Percentiles rank a stretch among this genome's conserved stretches.
Conservation (phyloP, 2,113 vertebrate genomes). For the Acanthisitta chloris region DNA sequence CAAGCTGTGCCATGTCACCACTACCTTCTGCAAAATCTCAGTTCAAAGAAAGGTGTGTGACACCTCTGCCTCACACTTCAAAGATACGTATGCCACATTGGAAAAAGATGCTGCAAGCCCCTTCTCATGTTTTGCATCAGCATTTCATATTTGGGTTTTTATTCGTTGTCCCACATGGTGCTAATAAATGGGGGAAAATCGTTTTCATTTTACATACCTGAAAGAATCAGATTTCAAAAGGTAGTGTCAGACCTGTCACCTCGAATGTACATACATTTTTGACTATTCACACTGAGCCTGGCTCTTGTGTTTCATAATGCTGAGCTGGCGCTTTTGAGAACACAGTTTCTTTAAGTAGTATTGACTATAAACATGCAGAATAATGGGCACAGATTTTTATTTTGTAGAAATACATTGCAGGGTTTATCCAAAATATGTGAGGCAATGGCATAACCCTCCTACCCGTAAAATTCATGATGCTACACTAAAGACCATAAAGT, state of each 20-base stretch:
- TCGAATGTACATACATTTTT: background rate
- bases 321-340: background rate
- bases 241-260: background rate
- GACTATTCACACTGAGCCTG: conserved; percentile 2
- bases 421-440: background rate
- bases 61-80: conserved; percentile 57
- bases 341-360: background rate
- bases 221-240: conserved; percentile 34
- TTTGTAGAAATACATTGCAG: background rate
- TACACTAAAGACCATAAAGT: background rate
- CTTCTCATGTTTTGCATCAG: conserved; percentile 51
- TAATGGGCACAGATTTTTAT: background rate
- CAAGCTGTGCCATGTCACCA: conserved; percentile 63
- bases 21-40: conserved; percentile 26
- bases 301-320: background rate
- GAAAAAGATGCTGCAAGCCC: conserved; percentile 29
- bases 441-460: background rate
- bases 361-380: background rate
- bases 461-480: background rate
- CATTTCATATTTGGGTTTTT: conserved; percentile 24
- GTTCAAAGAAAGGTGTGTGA: conserved; percentile 65
- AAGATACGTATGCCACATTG: background rate
- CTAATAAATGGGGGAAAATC: conserved; percentile 48
- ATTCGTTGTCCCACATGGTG: conserved; percentile 9
- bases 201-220: conserved; percentile 30